Evolutionary conservation across 1,140 invertebrate genomes (phyloP).

Genomic region (Druon quercuslanigerum): DNA sequence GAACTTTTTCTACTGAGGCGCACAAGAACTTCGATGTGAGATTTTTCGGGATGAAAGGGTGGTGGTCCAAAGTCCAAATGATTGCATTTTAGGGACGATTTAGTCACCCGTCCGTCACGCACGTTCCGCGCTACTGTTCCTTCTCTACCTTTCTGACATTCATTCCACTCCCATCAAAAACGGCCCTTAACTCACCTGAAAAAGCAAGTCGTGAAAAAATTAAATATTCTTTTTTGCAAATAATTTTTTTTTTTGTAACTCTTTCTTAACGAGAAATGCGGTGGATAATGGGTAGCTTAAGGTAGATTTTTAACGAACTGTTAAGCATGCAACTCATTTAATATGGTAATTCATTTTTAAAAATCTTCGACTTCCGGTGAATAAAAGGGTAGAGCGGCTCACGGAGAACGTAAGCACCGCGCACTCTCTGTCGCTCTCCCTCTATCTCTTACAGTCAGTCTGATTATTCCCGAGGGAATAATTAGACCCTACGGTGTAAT

Average conservation of each 20-base stretch:
- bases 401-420: neutral
- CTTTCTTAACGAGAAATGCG: too few relatives aligned
- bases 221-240: neutral
- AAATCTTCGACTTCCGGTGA: neutral
- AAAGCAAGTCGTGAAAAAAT: neutral
- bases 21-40: slow-evolving; percentile 31
- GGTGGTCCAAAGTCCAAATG: slow-evolving; percentile 34
- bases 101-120: slow-evolving; percentile 53
- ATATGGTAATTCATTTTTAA: neutral
- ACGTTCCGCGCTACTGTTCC: slow-evolving; percentile 19
- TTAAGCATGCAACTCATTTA: neutral
- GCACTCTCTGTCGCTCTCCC: slow-evolving; percentile 2
- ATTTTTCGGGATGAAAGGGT: slow-evolving; percentile 28
- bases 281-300: too few relatives aligned
- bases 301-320: too few relatives aligned
- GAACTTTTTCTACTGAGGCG: slow-evolving; percentile 42
- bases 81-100: slow-evolving; percentile 49
- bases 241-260: neutral
- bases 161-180: slow-evolving; percentile 34
- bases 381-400: neutral
- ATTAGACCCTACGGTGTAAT: slow-evolving; percentile 46
- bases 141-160: slow-evolving; percentile 31
- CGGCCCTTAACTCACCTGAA: slow-evolving; percentile 35
- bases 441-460: neutral
- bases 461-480: slow-evolving; percentile 47